Conservation (phyloP, 1,140 invertebrate species). For the Chrysoperla carnea region DNA sequence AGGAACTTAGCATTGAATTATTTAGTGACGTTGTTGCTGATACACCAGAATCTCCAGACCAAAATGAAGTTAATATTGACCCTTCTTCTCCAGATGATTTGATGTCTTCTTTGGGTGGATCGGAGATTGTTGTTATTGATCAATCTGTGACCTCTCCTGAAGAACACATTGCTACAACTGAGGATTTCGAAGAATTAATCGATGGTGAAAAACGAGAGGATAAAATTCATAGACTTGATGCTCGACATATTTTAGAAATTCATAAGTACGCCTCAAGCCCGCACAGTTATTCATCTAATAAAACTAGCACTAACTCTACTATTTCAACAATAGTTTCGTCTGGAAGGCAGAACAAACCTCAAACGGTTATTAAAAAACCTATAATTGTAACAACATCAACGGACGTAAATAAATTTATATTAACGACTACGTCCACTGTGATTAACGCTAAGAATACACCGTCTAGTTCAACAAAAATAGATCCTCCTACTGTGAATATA, state of each 20-base stretch:
- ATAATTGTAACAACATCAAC: conserved; percentile 9
- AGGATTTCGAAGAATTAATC: conserved; percentile 39
- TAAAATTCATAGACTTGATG: conserved; percentile 17
- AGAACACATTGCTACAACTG: conserved; percentile 38
- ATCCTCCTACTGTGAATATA: background rate
- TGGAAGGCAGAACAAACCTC: conserved; percentile 9
- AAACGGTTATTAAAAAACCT: conserved; percentile 7
- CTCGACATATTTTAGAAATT: conserved; percentile 16
- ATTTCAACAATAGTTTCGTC: conserved; percentile 11
- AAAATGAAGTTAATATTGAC: conserved; percentile 26
- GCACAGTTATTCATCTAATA: conserved; percentile 12
- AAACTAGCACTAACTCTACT: background rate
- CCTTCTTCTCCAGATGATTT: conserved; percentile 25
- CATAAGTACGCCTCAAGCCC: conserved; percentile 14
- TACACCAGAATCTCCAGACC: conserved; percentile 32
- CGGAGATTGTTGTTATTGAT: conserved; percentile 41
- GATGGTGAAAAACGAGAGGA: conserved; percentile 33
- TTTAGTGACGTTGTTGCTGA: conserved; percentile 21
- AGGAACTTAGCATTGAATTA: conserved; percentile 20
- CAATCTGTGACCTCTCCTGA: conserved; percentile 36
- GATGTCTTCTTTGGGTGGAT: conserved; percentile 30
- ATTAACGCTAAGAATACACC: conserved; percentile 2
- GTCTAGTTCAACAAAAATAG: background rate
- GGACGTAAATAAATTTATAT: conserved; percentile 1
- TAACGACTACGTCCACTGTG: conserved; percentile 4